Conservation (phyloP, 1,140 invertebrate species). For the Heliconius eleuchia region DNA sequence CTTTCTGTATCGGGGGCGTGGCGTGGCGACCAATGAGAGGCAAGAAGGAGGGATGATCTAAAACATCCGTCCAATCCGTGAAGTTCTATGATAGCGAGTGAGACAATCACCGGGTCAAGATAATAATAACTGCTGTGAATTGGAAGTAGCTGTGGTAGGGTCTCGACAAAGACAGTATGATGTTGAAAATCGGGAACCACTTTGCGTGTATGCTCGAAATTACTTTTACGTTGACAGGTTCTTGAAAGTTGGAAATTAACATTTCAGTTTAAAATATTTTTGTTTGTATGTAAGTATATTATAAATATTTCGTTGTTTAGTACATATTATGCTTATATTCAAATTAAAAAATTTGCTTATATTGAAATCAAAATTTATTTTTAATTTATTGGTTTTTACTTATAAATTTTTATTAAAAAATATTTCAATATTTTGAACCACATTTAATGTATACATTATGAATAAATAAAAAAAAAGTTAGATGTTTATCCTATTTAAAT, state of each 20-base stretch:
- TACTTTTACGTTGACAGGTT: neutral
- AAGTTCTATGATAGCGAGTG: slow-evolving; percentile 58
- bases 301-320: neutral
- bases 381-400: neutral
- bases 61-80: slow-evolving; percentile 63
- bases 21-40: slow-evolving; percentile 57
- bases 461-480: too few species aligned
- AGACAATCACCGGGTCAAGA: slow-evolving; percentile 77
- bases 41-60: slow-evolving; percentile 63
- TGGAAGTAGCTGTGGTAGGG: slow-evolving; percentile 77
- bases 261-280: slow-evolving; percentile 15
- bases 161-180: slow-evolving; percentile 71
- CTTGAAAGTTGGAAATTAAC: slow-evolving; percentile 6
- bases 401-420: too few species aligned
- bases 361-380: neutral
- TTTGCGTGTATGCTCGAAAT: slow-evolving; percentile 32
- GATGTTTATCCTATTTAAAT: too few species aligned
- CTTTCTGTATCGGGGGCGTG: slow-evolving; percentile 60
- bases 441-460: too few species aligned
- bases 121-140: slow-evolving; percentile 78
- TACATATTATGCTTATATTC: neutral
- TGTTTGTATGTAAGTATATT: neutral
- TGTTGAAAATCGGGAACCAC: slow-evolving; percentile 61
- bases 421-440: too few species aligned
- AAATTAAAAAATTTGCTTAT: neutral